These are phyloP conservation scores for Rafetus swinhoei DNA, from an alignment of 2,113 vertebrate species.

Conservation along the genomic window DNA sequence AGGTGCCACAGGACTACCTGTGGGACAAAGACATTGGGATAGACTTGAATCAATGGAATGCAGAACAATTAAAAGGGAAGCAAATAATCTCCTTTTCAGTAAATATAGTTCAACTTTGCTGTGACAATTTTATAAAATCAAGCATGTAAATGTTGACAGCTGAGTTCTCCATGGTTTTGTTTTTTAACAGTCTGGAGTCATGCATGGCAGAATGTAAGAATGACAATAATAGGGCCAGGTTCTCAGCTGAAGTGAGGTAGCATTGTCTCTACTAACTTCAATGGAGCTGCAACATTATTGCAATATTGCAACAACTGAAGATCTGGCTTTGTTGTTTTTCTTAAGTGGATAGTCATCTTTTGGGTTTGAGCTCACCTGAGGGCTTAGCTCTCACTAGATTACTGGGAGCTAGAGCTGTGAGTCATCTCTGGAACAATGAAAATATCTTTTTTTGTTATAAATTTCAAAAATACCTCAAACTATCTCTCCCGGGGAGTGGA, in stretches of 20 bases:
- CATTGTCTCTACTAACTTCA: background rate
- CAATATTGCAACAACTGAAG: background rate
- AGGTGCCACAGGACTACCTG: no score
- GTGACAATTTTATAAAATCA: background rate
- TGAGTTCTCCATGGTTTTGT: background rate
- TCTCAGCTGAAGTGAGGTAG: background rate
- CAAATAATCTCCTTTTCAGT: conserved; percentile 26
- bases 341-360: background rate
- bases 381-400: conserved; percentile 32
- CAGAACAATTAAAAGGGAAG: conserved; percentile 16
- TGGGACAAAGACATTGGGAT: background rate
- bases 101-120: conserved; percentile 22
- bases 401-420: background rate
- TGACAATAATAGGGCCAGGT: background rate
- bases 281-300: background rate
- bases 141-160: background rate
- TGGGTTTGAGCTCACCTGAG: background rate
- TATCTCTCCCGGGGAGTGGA: conserved; percentile 36
- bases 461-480: conserved; percentile 54
- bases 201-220: background rate
- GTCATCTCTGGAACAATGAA: conserved; percentile 31
- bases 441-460: conserved; percentile 41
- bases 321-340: accelerated
- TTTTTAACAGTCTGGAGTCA: accelerated
- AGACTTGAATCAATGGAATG: accelerated